phyloP scores from a whole-genome alignment of 2,113 vertebrate genomes.

The Mus pahari region DNA sequence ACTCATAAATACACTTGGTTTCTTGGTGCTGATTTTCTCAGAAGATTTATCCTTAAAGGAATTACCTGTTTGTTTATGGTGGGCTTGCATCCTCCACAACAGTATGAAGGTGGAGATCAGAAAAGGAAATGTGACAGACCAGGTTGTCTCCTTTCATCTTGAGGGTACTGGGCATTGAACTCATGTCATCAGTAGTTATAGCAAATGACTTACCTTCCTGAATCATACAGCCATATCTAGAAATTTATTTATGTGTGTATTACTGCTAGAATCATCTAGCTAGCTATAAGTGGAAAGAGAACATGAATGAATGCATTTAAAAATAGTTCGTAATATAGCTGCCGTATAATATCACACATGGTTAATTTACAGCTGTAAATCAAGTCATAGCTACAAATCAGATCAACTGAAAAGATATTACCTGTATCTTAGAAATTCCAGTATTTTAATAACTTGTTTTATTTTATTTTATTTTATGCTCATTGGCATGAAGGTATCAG shows the following conservation, averaged over 20 bases:
- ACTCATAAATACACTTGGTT: neutral
- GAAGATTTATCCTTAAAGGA: neutral
- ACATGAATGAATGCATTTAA: fast-evolving
- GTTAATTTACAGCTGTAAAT: neutral
- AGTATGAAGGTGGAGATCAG: too few species aligned
- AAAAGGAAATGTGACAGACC: neutral
- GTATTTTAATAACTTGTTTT: too few species aligned
- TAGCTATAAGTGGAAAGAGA: neutral
- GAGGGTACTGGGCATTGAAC: neutral
- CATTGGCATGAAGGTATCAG: too few species aligned
- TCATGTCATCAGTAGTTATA: neutral
- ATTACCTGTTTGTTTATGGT: neutral
- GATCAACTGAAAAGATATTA: neutral
- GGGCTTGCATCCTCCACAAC: too few species aligned
- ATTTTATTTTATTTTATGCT: too few species aligned
- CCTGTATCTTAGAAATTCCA: neutral
- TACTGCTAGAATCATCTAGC: too few species aligned
- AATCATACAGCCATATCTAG: neutral
- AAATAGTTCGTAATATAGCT: neutral
- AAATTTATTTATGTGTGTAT: neutral
- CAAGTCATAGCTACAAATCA: neutral
- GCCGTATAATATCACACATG: neutral
- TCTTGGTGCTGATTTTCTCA: neutral
- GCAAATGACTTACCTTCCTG: neutral
- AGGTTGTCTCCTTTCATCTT: neutral